phyloP scores from a whole-genome alignment of 2,113 vertebrate genomes.

The Taxidea taxus region DNA sequence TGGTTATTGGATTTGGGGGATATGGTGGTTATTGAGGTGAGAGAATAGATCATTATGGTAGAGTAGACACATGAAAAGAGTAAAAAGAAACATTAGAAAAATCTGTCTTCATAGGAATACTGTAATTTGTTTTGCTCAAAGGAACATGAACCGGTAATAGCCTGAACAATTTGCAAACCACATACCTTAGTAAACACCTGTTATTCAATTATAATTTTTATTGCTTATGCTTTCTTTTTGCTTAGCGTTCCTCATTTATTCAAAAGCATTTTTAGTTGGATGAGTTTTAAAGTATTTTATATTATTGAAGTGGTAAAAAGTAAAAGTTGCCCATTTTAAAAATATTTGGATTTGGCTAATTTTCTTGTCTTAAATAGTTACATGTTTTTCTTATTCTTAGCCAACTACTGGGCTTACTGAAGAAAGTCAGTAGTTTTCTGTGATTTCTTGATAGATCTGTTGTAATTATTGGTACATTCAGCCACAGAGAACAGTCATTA shows the following conservation, averaged over 20 bases:
- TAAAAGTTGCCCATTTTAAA: background rate
- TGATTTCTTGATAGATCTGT: background rate
- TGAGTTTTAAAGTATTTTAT: background rate
- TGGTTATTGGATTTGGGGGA: background rate
- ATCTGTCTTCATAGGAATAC: background rate
- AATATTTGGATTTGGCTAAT: background rate
- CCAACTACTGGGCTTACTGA: background rate
- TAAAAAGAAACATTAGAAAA: background rate
- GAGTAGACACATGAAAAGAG: background rate
- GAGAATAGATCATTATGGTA: background rate
- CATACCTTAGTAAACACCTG: background rate
- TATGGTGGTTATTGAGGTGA: background rate
- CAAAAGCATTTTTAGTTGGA: background rate
- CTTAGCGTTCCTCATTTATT: background rate
- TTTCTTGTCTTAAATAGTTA: background rate
- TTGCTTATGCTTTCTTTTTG: background rate
- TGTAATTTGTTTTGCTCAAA: background rate
- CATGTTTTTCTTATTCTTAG: background rate
- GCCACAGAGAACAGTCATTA: background rate
- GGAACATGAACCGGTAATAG: background rate
- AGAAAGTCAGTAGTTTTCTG: background rate
- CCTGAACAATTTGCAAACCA: background rate
- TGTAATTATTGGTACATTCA: background rate
- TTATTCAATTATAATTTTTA: background rate
- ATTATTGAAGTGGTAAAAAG: background rate